phyloP scores from a whole-genome alignment of 2,888 invertebrate genomes.

The Baronia brevicornis region DNA sequence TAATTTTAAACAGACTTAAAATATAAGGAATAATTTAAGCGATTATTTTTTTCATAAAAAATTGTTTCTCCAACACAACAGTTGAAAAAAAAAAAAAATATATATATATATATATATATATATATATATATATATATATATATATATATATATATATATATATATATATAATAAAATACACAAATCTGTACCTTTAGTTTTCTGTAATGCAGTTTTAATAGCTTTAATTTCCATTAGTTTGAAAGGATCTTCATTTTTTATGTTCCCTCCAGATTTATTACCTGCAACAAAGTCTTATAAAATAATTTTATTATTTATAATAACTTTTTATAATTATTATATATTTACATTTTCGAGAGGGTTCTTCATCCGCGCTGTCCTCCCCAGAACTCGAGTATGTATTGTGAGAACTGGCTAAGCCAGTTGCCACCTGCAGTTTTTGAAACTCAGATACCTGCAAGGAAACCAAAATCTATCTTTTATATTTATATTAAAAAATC shows the following conservation, averaged over 20 bases:
- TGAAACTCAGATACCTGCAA: slow-evolving; percentile 65
- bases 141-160: slow-evolving; percentile 27
- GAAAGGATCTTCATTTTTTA: slow-evolving; percentile 66
- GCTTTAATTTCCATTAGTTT: slow-evolving; percentile 70
- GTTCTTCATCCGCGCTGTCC: slow-evolving; percentile 60
- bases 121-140: neutral
- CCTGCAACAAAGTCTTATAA: slow-evolving; percentile 29
- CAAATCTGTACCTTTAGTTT: slow-evolving; percentile 65
- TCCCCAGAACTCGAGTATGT: slow-evolving; percentile 65
- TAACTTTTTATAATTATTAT: neutral
- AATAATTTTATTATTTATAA: slow-evolving; percentile 1
- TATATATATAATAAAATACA: slow-evolving; percentile 5
- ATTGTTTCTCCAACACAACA: slow-evolving; percentile 5
- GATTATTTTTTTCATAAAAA: no score
- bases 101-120: slow-evolving; percentile 26
- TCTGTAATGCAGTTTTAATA: slow-evolving; percentile 64
- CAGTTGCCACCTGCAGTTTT: slow-evolving; percentile 61
- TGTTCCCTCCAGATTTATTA: slow-evolving; percentile 51
- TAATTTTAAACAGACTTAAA: no score
- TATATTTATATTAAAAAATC: neutral
- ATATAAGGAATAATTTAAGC: no score
- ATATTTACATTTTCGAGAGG: slow-evolving; percentile 50
- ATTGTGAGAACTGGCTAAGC: slow-evolving; percentile 45
- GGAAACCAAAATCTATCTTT: slow-evolving; percentile 2
- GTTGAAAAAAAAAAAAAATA: slow-evolving; percentile 7